phyloP scores from a whole-genome alignment of 2,797 vertebrate genomes.

The Malacoctenus gilli region DNA sequence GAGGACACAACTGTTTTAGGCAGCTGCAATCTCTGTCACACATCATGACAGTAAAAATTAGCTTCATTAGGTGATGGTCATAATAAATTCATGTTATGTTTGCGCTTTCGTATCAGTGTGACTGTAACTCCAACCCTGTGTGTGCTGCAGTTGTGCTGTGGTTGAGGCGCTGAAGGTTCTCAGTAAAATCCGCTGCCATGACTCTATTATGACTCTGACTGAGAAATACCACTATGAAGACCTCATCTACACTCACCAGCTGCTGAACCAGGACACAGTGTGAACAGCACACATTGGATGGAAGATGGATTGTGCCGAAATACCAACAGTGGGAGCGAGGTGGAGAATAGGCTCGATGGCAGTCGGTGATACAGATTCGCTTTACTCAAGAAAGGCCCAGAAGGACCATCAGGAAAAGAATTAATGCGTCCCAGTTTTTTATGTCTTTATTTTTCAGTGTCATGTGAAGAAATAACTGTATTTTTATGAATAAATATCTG shows the following conservation, averaged over 20 bases:
- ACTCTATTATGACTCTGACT: constrained; percentile 79
- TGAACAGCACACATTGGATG: constrained; percentile 21
- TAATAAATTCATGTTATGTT: background rate
- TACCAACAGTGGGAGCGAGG: background rate
- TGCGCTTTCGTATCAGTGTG: too few species aligned
- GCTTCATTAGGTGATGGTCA: background rate
- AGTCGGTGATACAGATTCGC: background rate
- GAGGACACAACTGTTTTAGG: background rate
- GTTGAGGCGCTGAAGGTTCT: constrained; percentile 84
- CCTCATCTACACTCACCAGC: constrained; percentile 75
- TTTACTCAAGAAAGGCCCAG: background rate
- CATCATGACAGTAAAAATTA: background rate
- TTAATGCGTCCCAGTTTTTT: constrained; percentile 6
- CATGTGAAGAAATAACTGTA: constrained; percentile 23
- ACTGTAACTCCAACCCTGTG: background rate
- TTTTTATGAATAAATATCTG: constrained; percentile 66
- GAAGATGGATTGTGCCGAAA: background rate
- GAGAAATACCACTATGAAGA: constrained; percentile 84
- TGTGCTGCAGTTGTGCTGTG: constrained; percentile 59
- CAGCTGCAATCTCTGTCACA: background rate
- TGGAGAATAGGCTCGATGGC: background rate
- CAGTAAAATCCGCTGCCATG: constrained; percentile 83
- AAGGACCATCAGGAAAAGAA: background rate
- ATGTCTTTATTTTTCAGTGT: constrained; percentile 12
- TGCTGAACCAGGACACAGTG: constrained; percentile 63